Evolutionary conservation across 1,140 invertebrate species (phyloP), one percentile per base, ranked within the genome.

Genomic region (Gonatopus flavifemur): DNA sequence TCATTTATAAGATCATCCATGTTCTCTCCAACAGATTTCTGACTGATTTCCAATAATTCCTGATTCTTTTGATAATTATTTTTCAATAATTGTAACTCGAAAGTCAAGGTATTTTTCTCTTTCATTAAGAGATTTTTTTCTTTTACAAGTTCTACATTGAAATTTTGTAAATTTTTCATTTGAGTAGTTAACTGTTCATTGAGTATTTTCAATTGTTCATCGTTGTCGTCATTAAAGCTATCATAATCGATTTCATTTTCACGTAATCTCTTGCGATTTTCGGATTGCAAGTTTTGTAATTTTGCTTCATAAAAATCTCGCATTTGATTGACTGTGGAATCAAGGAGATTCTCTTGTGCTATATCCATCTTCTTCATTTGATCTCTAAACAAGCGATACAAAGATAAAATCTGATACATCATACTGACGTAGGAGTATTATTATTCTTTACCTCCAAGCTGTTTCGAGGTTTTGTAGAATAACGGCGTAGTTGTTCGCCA

Each of bases 251-350:
- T 32, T 3, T 16, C 16, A n/a, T 33, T 43, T 3, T 32, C 28
- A 5, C 51, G 57, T 19, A 40, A 56, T 18, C 67, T 57, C 36
- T 65, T 71, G 22, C 57, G 51, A 33, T 32, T 50, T 3, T 28
- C 49, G 2, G 64, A 8, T 41, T 70, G 33, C n/a, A n/a, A n/a
- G n/a, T n/a, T n/a, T 32, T 59, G 49, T 5, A 76, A 30, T 52
- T 77, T 62, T 45, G 66, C 40, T 25, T 72, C 58, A 20, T 73
- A 78, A 59, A 65, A 68, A 7, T 55, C 49, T 49, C 69, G 59
- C 4, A 74, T 43, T n/a, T 45, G 57, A 31, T 66, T 51, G n/a
- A 77, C 46, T 9, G 66, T 54, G 61, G 65, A 69, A 31, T 73
- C 61, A 3, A 68, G 32, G 4, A 66, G 41, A 52, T 75, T 68